These are phyloP conservation scores for Netelia virgata DNA, from an alignment of 2,888 invertebrate genomes.

Conservation along the genomic window DNA sequence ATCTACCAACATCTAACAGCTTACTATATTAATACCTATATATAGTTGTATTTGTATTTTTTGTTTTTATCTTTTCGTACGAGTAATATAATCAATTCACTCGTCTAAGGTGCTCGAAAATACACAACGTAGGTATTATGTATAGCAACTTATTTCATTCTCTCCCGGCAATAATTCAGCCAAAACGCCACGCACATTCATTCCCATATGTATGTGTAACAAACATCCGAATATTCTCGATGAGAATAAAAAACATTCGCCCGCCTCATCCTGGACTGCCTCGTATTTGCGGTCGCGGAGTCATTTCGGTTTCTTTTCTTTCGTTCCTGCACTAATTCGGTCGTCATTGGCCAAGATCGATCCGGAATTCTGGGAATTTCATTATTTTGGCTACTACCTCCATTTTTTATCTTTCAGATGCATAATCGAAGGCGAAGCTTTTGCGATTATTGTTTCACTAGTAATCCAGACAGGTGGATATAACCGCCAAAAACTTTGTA, in stretches of 20 bases:
- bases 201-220: background rate
- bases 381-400: background rate
- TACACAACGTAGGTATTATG: constrained; percentile 24
- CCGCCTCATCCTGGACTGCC: background rate
- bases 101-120: constrained; percentile 29
- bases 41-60: constrained; percentile 19
- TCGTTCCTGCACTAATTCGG: background rate
- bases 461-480: too few relatives aligned
- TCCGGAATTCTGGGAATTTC: background rate
- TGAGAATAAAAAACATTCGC: background rate
- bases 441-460: background rate
- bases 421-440: background rate
- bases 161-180: background rate
- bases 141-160: constrained; percentile 14
- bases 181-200: background rate
- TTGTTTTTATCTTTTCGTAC: constrained; percentile 17
- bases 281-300: background rate
- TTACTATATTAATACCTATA: constrained; percentile 33
- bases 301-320: background rate
- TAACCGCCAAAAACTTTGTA: background rate
- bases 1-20: constrained; percentile 47
- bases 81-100: constrained; percentile 38
- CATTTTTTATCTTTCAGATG: background rate
- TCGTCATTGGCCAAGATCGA: background rate
- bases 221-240: background rate